Evolutionary conservation across 2,113 vertebrate genomes (phyloP).

Genomic region (Pelvicachromis taeniatus): DNA sequence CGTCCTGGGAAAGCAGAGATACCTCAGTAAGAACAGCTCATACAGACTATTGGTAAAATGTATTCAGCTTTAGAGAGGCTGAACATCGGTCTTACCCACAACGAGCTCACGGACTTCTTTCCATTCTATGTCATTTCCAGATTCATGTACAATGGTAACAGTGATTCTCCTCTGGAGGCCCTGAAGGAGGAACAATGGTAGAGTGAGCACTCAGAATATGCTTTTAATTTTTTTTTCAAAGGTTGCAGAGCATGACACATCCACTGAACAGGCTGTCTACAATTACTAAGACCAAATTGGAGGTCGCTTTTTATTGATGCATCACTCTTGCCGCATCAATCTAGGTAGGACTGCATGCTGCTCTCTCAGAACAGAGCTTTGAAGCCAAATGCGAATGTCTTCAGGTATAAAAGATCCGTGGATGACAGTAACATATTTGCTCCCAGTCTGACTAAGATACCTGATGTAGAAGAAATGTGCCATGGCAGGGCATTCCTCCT

Average conservation of each 20-base stretch:
- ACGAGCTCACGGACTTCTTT: constrained; percentile 94
- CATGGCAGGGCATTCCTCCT: constrained; percentile 92
- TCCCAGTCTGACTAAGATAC: constrained; percentile 56
- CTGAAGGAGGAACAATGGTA: constrained; percentile 56
- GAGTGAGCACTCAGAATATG: background rate
- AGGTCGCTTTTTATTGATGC: background rate
- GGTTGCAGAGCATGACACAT: background rate
- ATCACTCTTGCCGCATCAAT: background rate
- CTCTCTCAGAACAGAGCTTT: background rate
- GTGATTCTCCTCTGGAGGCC: constrained; percentile 95
- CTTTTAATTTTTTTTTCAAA: background rate
- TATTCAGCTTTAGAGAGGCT: background rate
- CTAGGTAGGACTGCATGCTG: background rate
- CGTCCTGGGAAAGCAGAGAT: constrained; percentile 74
- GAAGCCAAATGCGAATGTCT: background rate
- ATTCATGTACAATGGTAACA: constrained; percentile 91
- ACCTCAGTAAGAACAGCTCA: background rate
- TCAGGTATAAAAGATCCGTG: background rate
- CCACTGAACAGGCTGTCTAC: background rate
- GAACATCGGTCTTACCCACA: constrained; percentile 79
- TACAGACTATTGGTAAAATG: background rate
- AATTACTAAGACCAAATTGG: background rate
- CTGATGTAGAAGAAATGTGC: constrained; percentile 96
- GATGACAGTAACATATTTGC: background rate
- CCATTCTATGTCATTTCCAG: constrained; percentile 87